These are phyloP conservation scores for Parotia lawesii DNA, from an alignment of 2,113 vertebrate genomes.

Conservation along the genomic window DNA sequence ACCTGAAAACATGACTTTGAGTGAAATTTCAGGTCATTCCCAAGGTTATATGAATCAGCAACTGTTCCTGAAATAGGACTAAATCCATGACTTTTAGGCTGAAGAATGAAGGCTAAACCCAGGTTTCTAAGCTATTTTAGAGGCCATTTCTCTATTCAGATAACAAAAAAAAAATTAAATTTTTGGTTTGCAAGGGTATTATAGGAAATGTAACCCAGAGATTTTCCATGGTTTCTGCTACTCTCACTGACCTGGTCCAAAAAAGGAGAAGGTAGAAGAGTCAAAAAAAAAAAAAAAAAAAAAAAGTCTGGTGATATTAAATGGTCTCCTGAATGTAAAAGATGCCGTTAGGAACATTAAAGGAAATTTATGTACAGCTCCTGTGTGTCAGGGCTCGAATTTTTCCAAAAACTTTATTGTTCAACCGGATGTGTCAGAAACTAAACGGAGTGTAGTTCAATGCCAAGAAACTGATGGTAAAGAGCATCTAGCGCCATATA, in stretches of 20 bases:
- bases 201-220: background rate
- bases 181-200: background rate
- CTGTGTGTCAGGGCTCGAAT: conserved; percentile 27
- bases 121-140: background rate
- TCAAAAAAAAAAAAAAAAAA: background rate
- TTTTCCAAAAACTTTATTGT: conserved; percentile 47
- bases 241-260: background rate
- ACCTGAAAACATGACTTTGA: background rate
- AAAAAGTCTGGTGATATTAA: background rate
- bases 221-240: background rate
- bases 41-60: background rate
- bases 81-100: background rate
- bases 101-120: background rate
- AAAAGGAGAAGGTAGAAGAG: background rate
- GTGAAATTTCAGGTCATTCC: background rate
- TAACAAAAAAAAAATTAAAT: background rate
- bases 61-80: background rate
- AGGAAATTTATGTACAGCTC: conserved; percentile 39
- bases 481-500: conserved; percentile 29
- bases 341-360: conserved; percentile 16
- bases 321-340: conserved; percentile 23
- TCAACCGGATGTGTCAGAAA: conserved; percentile 13
- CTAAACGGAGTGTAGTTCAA: background rate
- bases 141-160: background rate
- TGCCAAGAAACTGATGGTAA: conserved; percentile 43